Evolutionary conservation across 2,113 vertebrate genomes (phyloP), one percentile per base, ranked within the genome.

Genomic region (Aptenodytes patagonicus): DNA sequence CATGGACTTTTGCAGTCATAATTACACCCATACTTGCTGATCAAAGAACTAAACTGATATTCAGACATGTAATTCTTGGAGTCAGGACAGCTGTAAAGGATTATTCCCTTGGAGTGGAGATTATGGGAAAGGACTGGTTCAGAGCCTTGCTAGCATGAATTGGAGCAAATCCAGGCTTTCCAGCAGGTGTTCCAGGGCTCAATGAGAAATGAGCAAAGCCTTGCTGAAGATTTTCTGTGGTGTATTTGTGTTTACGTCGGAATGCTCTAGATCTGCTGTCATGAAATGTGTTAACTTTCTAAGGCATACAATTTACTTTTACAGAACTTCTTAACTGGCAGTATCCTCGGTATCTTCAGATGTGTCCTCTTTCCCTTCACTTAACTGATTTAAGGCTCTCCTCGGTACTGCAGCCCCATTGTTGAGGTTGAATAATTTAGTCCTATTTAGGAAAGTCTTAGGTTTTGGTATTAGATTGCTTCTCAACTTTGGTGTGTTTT

Each of bases 351-450:
- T 40, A 28, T 62, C 38, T 86, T 73, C 49, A 58, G n/a, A 64
- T 34, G 20, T 20, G 18, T 40, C 8, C 8, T 49, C 18, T 68
- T 84, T 55, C 17, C 12, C 17, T 76, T 52, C 12, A 18, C 17
- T 58, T 60, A 26, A 55, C 2, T 83, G 22, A 69, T 17, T 26
- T 44, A 69, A 77, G 20, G 12, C 10, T 61, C 11, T 76, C 11
- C n/a, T 83, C 0, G 0, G 22, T 49, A 65, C 13, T 36, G 7
- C 21, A 82, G 6, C 11, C 22, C 9, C 14, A 11, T 17, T 68
- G 28, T 8, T 83, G 21, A 80, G 1, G 25, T 4, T 66, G 11
- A 65, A 42, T 49, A 44, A 71, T 40, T 75, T 47, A 87, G 52
- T 52, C 13, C 13, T 62, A 7, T 72, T 87, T 57, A 80, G 54